phyloP scores from a whole-genome alignment of 2,113 vertebrate genomes.

The Trogon melanurus region DNA sequence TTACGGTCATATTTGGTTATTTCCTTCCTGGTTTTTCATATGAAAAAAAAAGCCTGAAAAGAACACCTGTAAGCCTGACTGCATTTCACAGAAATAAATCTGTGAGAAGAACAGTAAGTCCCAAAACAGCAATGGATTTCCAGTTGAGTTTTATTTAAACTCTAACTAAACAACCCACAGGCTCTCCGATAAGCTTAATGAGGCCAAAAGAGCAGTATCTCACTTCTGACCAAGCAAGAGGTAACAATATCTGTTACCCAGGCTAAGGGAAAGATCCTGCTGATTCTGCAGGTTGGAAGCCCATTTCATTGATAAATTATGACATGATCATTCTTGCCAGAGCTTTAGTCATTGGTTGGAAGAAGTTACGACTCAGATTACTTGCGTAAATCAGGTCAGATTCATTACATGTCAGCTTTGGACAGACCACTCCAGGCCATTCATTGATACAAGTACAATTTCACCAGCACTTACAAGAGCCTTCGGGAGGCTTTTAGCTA shows the following conservation, averaged over 20 bases:
- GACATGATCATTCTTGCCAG: slow-evolving; percentile 25
- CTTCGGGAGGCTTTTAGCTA: neutral
- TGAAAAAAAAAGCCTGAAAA: neutral
- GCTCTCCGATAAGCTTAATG: neutral
- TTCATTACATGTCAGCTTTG: slow-evolving; percentile 7
- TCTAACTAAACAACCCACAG: slow-evolving; percentile 29
- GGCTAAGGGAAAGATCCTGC: slow-evolving; percentile 30
- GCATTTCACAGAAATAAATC: neutral
- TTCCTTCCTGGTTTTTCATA: neutral
- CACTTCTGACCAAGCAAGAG: neutral
- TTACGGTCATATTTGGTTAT: neutral
- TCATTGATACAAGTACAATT: neutral
- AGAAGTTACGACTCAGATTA: slow-evolving; percentile 50
- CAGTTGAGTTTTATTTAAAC: slow-evolving; percentile 39
- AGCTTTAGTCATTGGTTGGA: neutral
- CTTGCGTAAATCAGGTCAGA: slow-evolving; percentile 41
- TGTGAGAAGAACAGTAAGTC: neutral
- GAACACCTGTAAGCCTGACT: neutral
- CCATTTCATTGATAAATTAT: slow-evolving; percentile 57
- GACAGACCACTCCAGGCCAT: neutral
- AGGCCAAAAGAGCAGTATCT: slow-evolving; percentile 51
- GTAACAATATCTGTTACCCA: slow-evolving; percentile 5
- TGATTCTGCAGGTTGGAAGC: slow-evolving; percentile 9
- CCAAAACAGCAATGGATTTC: slow-evolving; percentile 23
- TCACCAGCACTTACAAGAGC: neutral